Evolutionary conservation across 1,140 invertebrate genomes (phyloP).

Genomic region (Battus philenor): DNA sequence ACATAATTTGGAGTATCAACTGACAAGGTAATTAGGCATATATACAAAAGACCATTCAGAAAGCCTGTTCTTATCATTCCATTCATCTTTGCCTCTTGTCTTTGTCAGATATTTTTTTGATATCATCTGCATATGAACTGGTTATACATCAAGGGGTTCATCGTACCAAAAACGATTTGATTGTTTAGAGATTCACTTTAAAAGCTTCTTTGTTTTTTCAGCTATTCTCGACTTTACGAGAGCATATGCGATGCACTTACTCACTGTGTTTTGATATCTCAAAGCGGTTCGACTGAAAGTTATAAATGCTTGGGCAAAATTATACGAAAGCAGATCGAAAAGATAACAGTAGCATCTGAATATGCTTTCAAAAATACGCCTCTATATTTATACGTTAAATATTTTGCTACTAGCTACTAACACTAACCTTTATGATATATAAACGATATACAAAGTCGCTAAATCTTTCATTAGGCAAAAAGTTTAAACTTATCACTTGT

Average conservation of each 20-base stretch:
- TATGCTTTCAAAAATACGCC: conserved; percentile 14
- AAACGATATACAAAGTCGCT: too few relatives aligned
- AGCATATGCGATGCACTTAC: conserved; percentile 31
- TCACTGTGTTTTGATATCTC: conserved; percentile 35
- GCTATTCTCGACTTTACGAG: conserved; percentile 34
- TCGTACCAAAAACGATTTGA: conserved; percentile 19
- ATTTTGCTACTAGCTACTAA: too few relatives aligned
- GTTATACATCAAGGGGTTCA: conserved; percentile 12
- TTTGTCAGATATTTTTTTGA: too few relatives aligned
- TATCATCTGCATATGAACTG: too few relatives aligned
- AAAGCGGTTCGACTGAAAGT: conserved; percentile 28
- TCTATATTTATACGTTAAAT: not conserved
- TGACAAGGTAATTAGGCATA: too few relatives aligned
- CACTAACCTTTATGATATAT: too few relatives aligned
- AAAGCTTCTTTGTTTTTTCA: conserved; percentile 38
- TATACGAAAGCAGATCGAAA: conserved; percentile 21
- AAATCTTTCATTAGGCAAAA: too few relatives aligned
- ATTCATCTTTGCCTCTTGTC: too few relatives aligned
- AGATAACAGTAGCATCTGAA: conserved; percentile 23
- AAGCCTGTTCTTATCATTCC: too few relatives aligned
- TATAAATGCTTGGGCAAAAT: conserved; percentile 21
- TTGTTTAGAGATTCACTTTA: conserved; percentile 25
- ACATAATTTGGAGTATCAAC: too few relatives aligned
- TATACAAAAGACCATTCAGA: too few relatives aligned
- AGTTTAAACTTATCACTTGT: too few relatives aligned